Evolutionary conservation across 2,113 vertebrate genomes (phyloP).

Genomic region (Cyanoderma ruficeps): DNA sequence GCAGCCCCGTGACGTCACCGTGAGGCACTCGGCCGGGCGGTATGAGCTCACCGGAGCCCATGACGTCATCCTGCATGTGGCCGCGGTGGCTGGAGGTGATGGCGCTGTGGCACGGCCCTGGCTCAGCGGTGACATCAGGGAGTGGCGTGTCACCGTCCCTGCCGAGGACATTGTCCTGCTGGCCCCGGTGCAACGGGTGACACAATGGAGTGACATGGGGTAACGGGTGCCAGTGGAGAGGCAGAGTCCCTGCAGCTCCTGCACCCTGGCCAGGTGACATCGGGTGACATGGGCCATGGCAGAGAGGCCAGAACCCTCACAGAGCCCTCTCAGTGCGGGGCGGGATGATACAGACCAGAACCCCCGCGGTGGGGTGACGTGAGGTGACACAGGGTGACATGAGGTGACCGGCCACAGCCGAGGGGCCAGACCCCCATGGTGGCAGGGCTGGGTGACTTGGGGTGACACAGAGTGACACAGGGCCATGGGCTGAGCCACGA

Average conservation of each 20-base stretch:
- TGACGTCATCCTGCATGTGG: accelerated
- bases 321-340: accelerated
- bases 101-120: accelerated
- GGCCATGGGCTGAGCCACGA: neutral
- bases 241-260: neutral
- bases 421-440: neutral
- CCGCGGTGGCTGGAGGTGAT: accelerated
- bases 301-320: neutral
- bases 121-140: accelerated
- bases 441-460: neutral
- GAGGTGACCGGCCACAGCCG: accelerated
- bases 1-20: neutral
- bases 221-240: accelerated
- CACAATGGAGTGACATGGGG: neutral
- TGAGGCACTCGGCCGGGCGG: accelerated
- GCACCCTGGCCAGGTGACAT: neutral
- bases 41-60: accelerated
- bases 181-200: neutral
- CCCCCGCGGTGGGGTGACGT: accelerated
- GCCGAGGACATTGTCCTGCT: neutral
- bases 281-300: neutral
- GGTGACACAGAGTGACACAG: neutral
- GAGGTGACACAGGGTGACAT: neutral
- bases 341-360: neutral
- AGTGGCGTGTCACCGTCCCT: neutral